Percentiles rank a stretch among this genome's conserved stretches.
phyloP scores from a whole-genome alignment of 2,113 vertebrate species.

The Salminus brasiliensis region DNA sequence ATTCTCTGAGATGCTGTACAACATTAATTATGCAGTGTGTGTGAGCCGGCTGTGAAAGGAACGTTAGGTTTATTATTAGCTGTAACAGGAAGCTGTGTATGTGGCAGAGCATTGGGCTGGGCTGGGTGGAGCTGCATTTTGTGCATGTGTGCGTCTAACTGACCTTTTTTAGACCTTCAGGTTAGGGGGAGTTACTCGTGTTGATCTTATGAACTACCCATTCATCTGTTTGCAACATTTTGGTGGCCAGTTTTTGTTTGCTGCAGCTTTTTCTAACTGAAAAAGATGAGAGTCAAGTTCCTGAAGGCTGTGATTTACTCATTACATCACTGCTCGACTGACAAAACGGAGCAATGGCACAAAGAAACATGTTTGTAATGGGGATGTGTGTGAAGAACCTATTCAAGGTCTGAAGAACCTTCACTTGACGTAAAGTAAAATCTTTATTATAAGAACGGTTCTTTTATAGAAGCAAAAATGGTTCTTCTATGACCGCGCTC shows the following conservation, averaged over 20 bases:
- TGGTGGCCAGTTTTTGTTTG: neutral
- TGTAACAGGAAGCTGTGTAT: constrained; percentile 42
- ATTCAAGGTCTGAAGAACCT: too few species aligned
- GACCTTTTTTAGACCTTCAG: neutral
- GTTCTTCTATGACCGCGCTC: too few species aligned
- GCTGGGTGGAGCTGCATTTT: constrained; percentile 26
- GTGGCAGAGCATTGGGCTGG: constrained; percentile 24
- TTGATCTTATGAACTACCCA: neutral
- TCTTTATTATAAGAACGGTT: too few species aligned
- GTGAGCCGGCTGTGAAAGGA: neutral
- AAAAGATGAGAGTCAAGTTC: constrained; percentile 11
- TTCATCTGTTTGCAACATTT: neutral
- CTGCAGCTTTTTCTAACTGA: neutral
- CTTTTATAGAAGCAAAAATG: too few species aligned
- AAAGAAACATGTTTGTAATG: too few species aligned
- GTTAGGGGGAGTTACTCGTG: constrained; percentile 1
- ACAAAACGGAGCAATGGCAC: too few species aligned
- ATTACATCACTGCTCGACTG: constrained; percentile 1
- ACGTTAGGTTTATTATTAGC: constrained; percentile 47
- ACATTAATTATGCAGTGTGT: neutral
- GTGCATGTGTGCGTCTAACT: constrained; percentile 16
- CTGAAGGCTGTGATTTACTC: neutral
- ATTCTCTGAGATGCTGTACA: neutral
- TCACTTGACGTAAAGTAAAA: too few species aligned
- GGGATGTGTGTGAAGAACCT: too few species aligned